Percentiles rank a stretch among this genome's conserved stretches.
These are phyloP conservation scores for Drosophila limbata DNA, from an alignment of 2,888 invertebrate species.

Conservation along the genomic window DNA sequence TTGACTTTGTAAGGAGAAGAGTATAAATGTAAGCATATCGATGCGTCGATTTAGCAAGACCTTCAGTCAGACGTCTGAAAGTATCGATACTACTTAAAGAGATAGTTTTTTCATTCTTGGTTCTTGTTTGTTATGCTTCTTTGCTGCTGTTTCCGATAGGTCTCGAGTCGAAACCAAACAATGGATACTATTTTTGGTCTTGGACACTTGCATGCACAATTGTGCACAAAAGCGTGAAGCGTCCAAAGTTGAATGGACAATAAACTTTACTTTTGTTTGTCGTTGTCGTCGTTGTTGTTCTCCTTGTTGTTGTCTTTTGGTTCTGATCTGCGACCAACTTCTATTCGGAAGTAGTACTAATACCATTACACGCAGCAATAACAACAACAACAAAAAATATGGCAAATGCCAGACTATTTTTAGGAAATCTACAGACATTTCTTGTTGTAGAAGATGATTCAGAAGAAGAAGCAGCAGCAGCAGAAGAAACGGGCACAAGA, in stretches of 20 bases:
- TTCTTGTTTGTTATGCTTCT: slow-evolving; percentile 19
- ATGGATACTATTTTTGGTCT: slow-evolving; percentile 74
- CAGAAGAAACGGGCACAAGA: slow-evolving; percentile 60
- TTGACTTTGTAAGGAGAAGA: neutral
- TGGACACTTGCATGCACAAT: slow-evolving; percentile 79
- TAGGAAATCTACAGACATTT: slow-evolving; percentile 32
- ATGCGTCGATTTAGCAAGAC: neutral
- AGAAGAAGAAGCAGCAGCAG: slow-evolving; percentile 21
- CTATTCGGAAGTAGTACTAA: slow-evolving; percentile 67
- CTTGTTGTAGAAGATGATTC: slow-evolving; percentile 27
- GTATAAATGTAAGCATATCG: neutral
- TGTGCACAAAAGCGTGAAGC: slow-evolving; percentile 80
- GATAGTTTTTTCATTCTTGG: slow-evolving; percentile 16
- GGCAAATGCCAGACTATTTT: slow-evolving; percentile 50
- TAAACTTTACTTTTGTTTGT: slow-evolving; percentile 50
- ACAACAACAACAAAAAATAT: slow-evolving; percentile 18
- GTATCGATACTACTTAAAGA: slow-evolving; percentile 18
- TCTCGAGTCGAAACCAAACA: slow-evolving; percentile 43
- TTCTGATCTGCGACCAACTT: slow-evolving; percentile 67
- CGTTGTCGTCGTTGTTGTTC: slow-evolving; percentile 22
- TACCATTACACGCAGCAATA: slow-evolving; percentile 26
- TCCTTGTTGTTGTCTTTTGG: slow-evolving; percentile 27
- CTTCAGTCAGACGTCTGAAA: neutral
- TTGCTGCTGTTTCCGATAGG: slow-evolving; percentile 40
- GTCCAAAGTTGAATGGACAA: slow-evolving; percentile 67